phyloP scores from a whole-genome alignment of 2,888 invertebrate species.

The Ctena decussata region DNA sequence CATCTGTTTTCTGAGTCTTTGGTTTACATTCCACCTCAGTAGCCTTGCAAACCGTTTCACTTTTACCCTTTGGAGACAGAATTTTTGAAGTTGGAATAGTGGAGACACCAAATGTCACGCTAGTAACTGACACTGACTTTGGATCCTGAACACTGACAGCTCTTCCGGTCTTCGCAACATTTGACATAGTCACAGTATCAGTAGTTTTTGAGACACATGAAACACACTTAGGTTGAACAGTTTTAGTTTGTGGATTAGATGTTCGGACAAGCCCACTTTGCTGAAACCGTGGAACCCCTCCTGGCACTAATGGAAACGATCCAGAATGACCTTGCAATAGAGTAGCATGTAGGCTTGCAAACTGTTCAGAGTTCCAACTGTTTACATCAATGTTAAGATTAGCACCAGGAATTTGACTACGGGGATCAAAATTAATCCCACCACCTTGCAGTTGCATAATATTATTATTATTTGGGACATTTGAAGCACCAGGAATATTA shows the following conservation, averaged over 20 bases:
- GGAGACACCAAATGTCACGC: neutral
- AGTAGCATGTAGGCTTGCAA: neutral
- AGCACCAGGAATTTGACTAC: conserved; percentile 9
- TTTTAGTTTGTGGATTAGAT: neutral
- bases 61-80: conserved; percentile 17
- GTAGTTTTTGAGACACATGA: conserved; percentile 11
- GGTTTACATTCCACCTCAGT: neutral
- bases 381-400: conserved; percentile 53
- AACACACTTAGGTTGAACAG: neutral
- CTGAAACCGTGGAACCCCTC: neutral
- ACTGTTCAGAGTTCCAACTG: conserved; percentile 51
- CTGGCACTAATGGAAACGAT: neutral
- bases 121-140: conserved; percentile 2
- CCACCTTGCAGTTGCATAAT: neutral
- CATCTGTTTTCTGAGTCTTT: neutral
- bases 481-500: conserved; percentile 45
- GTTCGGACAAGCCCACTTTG: neutral
- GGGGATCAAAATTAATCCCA: neutral
- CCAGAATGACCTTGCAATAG: neutral
- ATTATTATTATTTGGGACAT: neutral
- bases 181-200: conserved; percentile 30
- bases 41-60: neutral
- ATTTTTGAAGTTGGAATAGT: conserved; percentile 32
- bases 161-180: conserved; percentile 11
- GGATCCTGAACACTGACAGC: neutral